phyloP scores from a whole-genome alignment of 1,140 invertebrate species.

The Drosophila sp. region DNA sequence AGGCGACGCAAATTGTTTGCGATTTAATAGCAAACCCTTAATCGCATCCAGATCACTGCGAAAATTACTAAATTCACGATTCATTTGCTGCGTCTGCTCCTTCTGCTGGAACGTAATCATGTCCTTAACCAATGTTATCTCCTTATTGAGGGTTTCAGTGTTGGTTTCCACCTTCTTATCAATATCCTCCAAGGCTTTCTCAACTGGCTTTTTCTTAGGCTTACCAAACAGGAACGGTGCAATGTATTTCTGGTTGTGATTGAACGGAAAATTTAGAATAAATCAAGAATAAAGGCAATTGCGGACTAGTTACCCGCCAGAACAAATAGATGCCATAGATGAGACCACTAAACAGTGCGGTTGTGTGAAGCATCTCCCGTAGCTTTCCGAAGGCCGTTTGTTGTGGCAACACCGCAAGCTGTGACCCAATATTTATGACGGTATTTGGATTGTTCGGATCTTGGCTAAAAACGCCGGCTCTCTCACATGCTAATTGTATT shows the following conservation, averaged over 20 bases:
- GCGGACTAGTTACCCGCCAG: conserved; percentile 87
- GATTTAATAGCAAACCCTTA: conserved; percentile 90
- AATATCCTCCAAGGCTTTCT: conserved; percentile 88
- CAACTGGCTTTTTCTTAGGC: conserved; percentile 87
- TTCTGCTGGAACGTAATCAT: conserved; percentile 79
- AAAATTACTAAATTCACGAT: conserved; percentile 88
- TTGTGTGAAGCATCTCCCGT: conserved; percentile 88
- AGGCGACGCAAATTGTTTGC: conserved; percentile 90
- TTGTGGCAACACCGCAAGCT: conserved; percentile 75
- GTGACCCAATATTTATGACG: conserved; percentile 79
- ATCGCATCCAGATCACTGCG: conserved; percentile 91
- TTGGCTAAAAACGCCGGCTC: conserved; percentile 85
- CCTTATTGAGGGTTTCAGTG: conserved; percentile 87
- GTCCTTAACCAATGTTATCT: conserved; percentile 85
- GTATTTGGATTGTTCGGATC: conserved; percentile 78
- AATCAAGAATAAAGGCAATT: not conserved
- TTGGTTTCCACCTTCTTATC: conserved; percentile 88
- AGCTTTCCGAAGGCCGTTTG: conserved; percentile 85
- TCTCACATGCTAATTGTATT: conserved; percentile 89
- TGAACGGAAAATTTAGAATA: not conserved
- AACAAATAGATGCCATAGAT: conserved; percentile 90
- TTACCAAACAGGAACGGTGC: conserved; percentile 88
- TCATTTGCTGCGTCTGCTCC: conserved; percentile 86
- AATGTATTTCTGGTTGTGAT: conserved; percentile 87
- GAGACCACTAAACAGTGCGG: conserved; percentile 89